These are phyloP conservation scores for Lasaia peninsularis DNA, from an alignment of 1,140 invertebrate species.

Conservation along the genomic window DNA sequence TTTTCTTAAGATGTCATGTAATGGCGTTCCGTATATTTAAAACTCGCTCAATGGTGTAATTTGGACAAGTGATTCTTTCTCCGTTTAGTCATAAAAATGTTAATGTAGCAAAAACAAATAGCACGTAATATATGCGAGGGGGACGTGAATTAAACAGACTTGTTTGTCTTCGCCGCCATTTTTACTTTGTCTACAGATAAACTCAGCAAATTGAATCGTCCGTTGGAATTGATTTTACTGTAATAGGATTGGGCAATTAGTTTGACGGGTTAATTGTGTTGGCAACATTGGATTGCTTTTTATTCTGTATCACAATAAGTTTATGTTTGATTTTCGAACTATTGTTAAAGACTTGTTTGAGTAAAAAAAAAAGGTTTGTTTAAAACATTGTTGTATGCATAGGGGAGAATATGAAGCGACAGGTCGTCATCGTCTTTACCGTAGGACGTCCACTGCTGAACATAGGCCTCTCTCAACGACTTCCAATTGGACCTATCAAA, in stretches of 20 bases:
- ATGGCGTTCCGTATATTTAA: constrained; percentile 12
- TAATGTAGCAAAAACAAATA: constrained; percentile 71
- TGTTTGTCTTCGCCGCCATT: constrained; percentile 38
- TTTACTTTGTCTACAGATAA: constrained; percentile 40
- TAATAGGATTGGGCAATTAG: constrained; percentile 19
- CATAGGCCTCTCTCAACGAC: no score
- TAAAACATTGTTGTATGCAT: no score
- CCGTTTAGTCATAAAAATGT: constrained; percentile 73
- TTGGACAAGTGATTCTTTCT: constrained; percentile 52
- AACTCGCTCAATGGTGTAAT: constrained; percentile 24
- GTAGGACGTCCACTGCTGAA: no score
- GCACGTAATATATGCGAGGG: constrained; percentile 66
- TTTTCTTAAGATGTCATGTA: constrained; percentile 8
- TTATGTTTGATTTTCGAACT: neutral
- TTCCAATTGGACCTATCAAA: no score
- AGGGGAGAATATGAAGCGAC: no score
- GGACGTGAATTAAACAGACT: constrained; percentile 48
- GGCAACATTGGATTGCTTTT: neutral
- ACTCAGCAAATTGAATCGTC: constrained; percentile 49
- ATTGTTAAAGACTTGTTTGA: neutral
- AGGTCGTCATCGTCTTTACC: no score
- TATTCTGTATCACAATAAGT: neutral
- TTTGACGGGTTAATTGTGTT: constrained; percentile 12
- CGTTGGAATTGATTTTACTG: constrained; percentile 40
- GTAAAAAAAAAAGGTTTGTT: no score